A percentile compares a stretch with the other conserved stretches of the same genome.
Evolutionary conservation across 2,888 invertebrate species (phyloP).

Genomic region (Ceraclea dissimilis): DNA sequence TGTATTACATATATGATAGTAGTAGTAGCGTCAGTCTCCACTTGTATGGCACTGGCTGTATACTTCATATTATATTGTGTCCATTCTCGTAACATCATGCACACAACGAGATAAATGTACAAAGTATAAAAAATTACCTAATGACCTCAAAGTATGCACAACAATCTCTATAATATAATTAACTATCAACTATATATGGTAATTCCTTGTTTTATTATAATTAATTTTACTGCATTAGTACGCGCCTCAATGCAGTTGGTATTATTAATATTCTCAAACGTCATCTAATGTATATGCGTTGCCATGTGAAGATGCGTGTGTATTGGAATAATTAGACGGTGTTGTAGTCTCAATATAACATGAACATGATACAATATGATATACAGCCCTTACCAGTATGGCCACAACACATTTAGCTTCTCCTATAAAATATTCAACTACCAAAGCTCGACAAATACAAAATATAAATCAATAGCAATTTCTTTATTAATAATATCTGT

Average conservation of each 20-base stretch:
- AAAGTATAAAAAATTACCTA: not conserved
- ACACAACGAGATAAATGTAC: not conserved
- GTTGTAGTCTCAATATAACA: too few species aligned
- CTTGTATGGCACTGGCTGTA: slow-evolving; percentile 3
- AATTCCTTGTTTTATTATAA: too few species aligned
- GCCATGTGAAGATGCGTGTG: too few species aligned
- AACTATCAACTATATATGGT: too few species aligned
- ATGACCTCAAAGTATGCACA: not conserved
- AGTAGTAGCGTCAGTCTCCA: slow-evolving; percentile 20
- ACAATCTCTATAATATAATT: too few species aligned
- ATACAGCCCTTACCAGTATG: not conserved
- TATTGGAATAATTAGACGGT: too few species aligned
- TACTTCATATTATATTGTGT: not conserved
- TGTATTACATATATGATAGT: too few species aligned
- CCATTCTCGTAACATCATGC: not conserved
- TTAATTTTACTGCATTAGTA: too few species aligned
- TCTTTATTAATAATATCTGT: slow-evolving; percentile 14
- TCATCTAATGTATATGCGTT: too few species aligned
- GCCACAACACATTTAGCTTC: slow-evolving; percentile 16
- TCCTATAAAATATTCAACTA: slow-evolving; percentile 23
- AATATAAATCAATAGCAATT: slow-evolving; percentile 26
- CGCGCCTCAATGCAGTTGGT: too few species aligned
- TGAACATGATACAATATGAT: not conserved
- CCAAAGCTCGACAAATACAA: slow-evolving; percentile 27
- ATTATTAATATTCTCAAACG: too few species aligned